Evolutionary conservation across 2,888 invertebrate genomes (phyloP).

Genomic region (Metalampra italica): DNA sequence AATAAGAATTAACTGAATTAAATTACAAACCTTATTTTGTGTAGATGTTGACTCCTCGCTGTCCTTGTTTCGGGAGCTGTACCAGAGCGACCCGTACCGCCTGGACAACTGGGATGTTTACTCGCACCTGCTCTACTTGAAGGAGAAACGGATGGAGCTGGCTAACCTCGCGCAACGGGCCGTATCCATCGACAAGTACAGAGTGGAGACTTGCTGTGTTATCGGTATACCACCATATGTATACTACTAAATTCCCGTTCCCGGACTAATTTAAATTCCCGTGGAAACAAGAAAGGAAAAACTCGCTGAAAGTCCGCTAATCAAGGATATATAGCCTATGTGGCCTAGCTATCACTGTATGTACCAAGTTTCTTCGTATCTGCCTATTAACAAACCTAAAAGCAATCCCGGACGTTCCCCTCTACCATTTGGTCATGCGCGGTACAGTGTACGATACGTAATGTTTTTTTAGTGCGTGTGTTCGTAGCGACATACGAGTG

Average conservation of each 20-base stretch:
- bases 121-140: constrained; percentile 96
- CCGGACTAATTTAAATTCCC: too few species aligned
- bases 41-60: constrained; percentile 94
- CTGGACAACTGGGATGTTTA: constrained; percentile 98
- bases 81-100: constrained; percentile 93
- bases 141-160: constrained; percentile 93
- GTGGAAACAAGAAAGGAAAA: background rate
- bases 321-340: too few species aligned
- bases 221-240: constrained; percentile 81
- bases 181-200: constrained; percentile 96
- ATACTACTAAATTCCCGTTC: background rate
- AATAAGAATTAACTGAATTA: too few species aligned
- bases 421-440: too few species aligned
- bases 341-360: too few species aligned
- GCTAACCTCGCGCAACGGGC: constrained; percentile 96
- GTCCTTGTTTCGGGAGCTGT: constrained; percentile 88
- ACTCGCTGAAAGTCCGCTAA: too few species aligned
- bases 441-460: too few species aligned
- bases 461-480: too few species aligned
- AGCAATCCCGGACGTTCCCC: too few species aligned
- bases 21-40: constrained; percentile 21
- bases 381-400: too few species aligned
- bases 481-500: too few species aligned
- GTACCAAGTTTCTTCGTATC: too few species aligned
- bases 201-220: constrained; percentile 98